Evolutionary conservation across 2,113 vertebrate species (phyloP).

Genomic region (Anoura caudifer): DNA sequence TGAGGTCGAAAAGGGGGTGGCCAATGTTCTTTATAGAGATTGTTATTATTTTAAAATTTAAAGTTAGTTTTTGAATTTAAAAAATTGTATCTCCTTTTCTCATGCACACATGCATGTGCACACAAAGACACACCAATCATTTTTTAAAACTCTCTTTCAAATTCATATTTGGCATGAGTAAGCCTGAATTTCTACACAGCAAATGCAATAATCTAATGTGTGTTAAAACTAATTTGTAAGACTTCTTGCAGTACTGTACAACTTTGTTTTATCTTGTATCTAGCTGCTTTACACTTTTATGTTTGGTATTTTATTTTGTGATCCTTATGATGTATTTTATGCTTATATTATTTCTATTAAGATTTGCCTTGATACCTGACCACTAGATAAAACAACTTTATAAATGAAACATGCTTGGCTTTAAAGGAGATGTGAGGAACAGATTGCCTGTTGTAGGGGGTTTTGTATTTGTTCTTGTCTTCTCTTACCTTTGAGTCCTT

Average conservation of each 20-base stretch:
- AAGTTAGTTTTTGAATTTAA: not conserved
- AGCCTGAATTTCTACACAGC: not conserved
- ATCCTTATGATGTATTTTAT: not conserved
- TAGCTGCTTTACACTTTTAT: not conserved
- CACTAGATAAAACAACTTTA: not conserved
- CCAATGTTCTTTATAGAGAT: not conserved
- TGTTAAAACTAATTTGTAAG: not conserved
- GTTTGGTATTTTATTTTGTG: not conserved
- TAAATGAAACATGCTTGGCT: not conserved
- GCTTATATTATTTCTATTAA: not conserved
- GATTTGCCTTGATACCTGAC: not conserved
- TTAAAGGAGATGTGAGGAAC: not conserved
- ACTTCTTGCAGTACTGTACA: not conserved
- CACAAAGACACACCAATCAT: no score
- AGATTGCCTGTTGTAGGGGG: not conserved
- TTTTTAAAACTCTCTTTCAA: not conserved
- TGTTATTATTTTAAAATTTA: not conserved
- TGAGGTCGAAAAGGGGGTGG: not conserved
- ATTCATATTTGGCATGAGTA: not conserved
- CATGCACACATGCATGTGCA: no score
- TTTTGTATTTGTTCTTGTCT: not conserved
- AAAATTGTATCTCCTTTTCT: not conserved
- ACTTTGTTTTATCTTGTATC: not conserved
- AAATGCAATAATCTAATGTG: not conserved
- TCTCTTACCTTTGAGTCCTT: not conserved